Percentiles rank a stretch among this genome's conserved stretches.
Evolutionary conservation across 2,113 vertebrate genomes (phyloP).

Genomic region (Brachyhypopomus gauderio): DNA sequence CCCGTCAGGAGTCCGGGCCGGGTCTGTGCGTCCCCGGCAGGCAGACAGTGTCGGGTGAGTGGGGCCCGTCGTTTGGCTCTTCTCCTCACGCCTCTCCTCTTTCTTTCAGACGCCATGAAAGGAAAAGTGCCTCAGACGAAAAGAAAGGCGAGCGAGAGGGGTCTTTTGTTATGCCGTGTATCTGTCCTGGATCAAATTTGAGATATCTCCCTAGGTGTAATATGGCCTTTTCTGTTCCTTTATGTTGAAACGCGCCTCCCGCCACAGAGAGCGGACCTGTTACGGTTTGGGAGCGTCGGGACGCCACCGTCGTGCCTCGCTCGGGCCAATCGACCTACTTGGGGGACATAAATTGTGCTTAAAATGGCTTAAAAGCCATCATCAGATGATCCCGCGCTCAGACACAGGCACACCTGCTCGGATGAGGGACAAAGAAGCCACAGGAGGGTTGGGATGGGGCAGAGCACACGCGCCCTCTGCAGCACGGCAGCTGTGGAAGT

Average conservation of each 20-base stretch:
- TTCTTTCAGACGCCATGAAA: slow-evolving; percentile 41
- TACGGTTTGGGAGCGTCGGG: slow-evolving; percentile 15
- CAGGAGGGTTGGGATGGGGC: slow-evolving; percentile 27
- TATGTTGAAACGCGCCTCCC: not conserved
- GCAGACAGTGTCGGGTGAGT: slow-evolving; percentile 46
- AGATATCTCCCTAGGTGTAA: slow-evolving; percentile 18
- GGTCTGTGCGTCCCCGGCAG: slow-evolving; percentile 42
- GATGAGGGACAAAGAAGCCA: slow-evolving; percentile 32
- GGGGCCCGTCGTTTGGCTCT: slow-evolving; percentile 41
- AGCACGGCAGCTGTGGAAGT: slow-evolving; percentile 45
- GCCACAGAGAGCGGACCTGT: not conserved
- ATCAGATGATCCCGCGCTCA: slow-evolving; percentile 36
- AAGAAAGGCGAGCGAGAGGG: slow-evolving; percentile 30
- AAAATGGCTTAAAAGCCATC: slow-evolving; percentile 26
- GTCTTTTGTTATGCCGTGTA: slow-evolving; percentile 15
- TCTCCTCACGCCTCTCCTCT: slow-evolving; percentile 26
- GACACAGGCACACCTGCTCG: slow-evolving; percentile 52
- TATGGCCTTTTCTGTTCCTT: not conserved
- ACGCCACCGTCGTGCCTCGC: slow-evolving; percentile 10
- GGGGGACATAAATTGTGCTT: slow-evolving; percentile 31
- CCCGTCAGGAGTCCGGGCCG: slow-evolving; percentile 43
- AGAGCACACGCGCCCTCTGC: slow-evolving; percentile 22
- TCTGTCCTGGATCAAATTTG: slow-evolving; percentile 11
- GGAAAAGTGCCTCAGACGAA: slow-evolving; percentile 31
- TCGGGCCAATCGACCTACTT: slow-evolving; percentile 31